Base-by-base conservation (phyloP, 1,140 invertebrate genomes). In the Chironomus tepperi region DNA sequence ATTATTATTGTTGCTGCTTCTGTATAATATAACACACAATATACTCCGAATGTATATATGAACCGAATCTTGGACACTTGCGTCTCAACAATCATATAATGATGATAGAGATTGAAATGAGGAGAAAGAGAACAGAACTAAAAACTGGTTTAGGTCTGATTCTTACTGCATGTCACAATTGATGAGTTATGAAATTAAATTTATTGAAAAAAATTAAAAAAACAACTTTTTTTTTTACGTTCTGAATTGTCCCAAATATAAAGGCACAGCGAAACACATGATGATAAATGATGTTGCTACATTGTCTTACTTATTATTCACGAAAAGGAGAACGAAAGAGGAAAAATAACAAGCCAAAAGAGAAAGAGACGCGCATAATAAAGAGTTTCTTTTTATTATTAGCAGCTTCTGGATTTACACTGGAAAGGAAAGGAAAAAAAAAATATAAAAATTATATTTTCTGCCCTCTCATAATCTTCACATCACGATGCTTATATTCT, bases 1-100 rank as follows among this genome's bases (percentile, higher is more conserved):
- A 57, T 57, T 57, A 57, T 57, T 57, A 57, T 57, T 57, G 47
- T 57, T 57, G 47, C n/a, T 57, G 47, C 47, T 57, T 57, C 47
- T 57, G 47, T 57, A 57, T 57, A 57, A 57, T 57, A 57, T 57
- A 57, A 57, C 47, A 57, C 47, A 57, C 47, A 57, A 12, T 57
- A 12, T 34, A n/a, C n/a, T n/a, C 5, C 24, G 24, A n/a, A 47
- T 10, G 8, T 9, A 47, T n/a, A 57, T 12, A 57, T 34, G 24
- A 34, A 34, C 24, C 24, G 24, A n/a, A 57, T 57, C 47, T 57
- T 57, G 47, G 47, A 57, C 47, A 57, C 47, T 57, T 57, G 47
- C 47, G 47, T 57, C 47, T 57, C 47, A 57, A 57, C 47, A 57
- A 57, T 57, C 47, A 57, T 57, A 57, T 57, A 57, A 57, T 57